Evolutionary conservation across 2,797 vertebrate species (phyloP), one percentile per base, ranked within the genome.

Genomic region (Platalea minor): DNA sequence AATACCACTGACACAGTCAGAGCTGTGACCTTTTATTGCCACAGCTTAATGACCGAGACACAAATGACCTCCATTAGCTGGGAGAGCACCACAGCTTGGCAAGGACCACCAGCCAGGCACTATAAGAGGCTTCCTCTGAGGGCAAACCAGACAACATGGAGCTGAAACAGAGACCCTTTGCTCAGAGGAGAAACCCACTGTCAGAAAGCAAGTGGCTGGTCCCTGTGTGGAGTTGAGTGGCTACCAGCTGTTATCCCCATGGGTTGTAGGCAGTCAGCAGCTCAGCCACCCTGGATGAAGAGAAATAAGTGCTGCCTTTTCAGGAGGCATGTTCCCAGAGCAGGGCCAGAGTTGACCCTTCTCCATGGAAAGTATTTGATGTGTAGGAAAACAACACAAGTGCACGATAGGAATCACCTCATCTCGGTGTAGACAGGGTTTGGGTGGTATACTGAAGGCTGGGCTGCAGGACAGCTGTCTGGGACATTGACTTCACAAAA

Each of bases 61-160:
- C 8, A 86, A 73, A 54, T 0, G 0, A 31, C 13, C 21, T 77
- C 39, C 20, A 5, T 11, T 16, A 68, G 14, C 21, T 2, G 2
- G 33, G 16, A 80, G 4, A 41, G 13, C 12, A 29, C 6, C 19
- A 33, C 35, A 77, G 14, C 33, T 76, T 72, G 24, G 33, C 51
- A 51, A 93, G 14, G 41, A 31, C 13, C 59, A 28, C 7, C 7
- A 79, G 46, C 13, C 12, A 50, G 35, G 7, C n/a, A 21, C 18
- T 17, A 10, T 12, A 45, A 60, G 53, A 67, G 7, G 3, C 0
- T 2, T 64, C 13, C 35, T 73, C 5, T 2, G 8, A 65, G 54
- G n/a, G 7, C 15, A 63, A 54, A n/a, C 4, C 28, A 68, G 28
- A 3, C 46, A 69, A 31, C 1, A 3, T 3, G 16, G 50, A 43